These are phyloP conservation scores for Sitta carolinensis DNA, from an alignment of 2,797 vertebrate genomes.

Conservation along the genomic window DNA sequence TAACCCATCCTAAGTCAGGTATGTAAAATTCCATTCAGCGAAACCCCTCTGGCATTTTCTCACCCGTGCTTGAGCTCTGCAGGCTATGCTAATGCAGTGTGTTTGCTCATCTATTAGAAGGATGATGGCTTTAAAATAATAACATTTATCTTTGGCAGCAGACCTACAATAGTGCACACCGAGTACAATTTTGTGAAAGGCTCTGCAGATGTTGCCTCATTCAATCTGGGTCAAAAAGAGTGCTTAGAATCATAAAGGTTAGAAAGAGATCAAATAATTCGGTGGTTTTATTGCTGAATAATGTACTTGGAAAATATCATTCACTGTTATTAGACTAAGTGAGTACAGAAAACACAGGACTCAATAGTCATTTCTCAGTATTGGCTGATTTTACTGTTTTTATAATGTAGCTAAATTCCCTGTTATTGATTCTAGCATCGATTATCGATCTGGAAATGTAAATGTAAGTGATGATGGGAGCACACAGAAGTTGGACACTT, in stretches of 20 bases:
- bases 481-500: background rate
- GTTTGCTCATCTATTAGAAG: slow-evolving; percentile 67
- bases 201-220: slow-evolving; percentile 70
- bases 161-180: slow-evolving; percentile 43
- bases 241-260: slow-evolving; percentile 64
- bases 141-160: slow-evolving; percentile 65
- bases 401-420: slow-evolving; percentile 70
- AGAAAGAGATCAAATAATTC: slow-evolving; percentile 69
- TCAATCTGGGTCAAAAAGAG: slow-evolving; percentile 69
- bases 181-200: slow-evolving; percentile 65
- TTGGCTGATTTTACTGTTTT: slow-evolving; percentile 65
- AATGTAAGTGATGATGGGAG: slow-evolving; percentile 43
- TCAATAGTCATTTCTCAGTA: slow-evolving; percentile 73
- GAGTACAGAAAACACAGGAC: slow-evolving; percentile 54
- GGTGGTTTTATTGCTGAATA: slow-evolving; percentile 72
- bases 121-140: slow-evolving; percentile 73
- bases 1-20: slow-evolving; percentile 73
- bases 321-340: slow-evolving; percentile 68
- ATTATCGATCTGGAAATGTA: slow-evolving; percentile 69
- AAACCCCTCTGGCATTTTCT: slow-evolving; percentile 67
- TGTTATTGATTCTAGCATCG: slow-evolving; percentile 67
- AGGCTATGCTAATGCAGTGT: slow-evolving; percentile 57
- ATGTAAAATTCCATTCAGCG: slow-evolving; percentile 70
- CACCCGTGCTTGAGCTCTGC: slow-evolving; percentile 56
- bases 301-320: slow-evolving; percentile 66